These are phyloP conservation scores for Oncopodura yosiiana DNA, from an alignment of 1,140 invertebrate species.

Conservation along the genomic window DNA sequence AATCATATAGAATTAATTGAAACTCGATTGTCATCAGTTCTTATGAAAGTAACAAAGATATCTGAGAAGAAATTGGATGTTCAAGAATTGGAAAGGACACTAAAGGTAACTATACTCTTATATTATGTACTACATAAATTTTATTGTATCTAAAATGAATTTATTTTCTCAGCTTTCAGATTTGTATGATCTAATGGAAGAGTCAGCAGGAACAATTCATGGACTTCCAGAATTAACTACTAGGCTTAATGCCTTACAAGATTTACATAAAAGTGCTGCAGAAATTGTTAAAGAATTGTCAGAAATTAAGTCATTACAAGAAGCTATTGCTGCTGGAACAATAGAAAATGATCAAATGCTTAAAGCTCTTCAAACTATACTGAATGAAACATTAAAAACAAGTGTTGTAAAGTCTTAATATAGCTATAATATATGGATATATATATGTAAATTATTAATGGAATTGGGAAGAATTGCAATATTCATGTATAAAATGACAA, in stretches of 20 bases:
- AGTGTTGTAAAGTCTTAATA: background rate
- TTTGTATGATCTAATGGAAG: slow-evolving; percentile 34
- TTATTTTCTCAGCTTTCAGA: slow-evolving; percentile 29
- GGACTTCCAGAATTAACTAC: slow-evolving; percentile 27
- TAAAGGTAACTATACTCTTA: slow-evolving; percentile 27
- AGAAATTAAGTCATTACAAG: slow-evolving; percentile 28
- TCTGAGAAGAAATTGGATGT: slow-evolving; percentile 43
- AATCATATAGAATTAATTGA: slow-evolving; percentile 47
- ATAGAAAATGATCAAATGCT: slow-evolving; percentile 28
- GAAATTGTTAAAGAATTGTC: slow-evolving; percentile 29
- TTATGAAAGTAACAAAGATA: slow-evolving; percentile 45
- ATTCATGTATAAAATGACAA: too few relatives aligned
- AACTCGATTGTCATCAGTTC: slow-evolving; percentile 42
- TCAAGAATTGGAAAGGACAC: slow-evolving; percentile 33
- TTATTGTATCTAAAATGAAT: background rate
- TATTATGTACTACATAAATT: background rate
- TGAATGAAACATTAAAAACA: slow-evolving; percentile 7
- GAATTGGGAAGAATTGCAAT: too few relatives aligned
- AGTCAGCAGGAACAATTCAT: slow-evolving; percentile 29
- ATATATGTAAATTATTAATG: too few relatives aligned
- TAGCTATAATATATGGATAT: too few relatives aligned
- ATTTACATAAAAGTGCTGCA: slow-evolving; percentile 24
- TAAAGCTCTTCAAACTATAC: slow-evolving; percentile 19
- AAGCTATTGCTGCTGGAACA: slow-evolving; percentile 26
- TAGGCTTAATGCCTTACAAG: slow-evolving; percentile 20